Evolutionary conservation across 2,888 invertebrate genomes (phyloP).

Genomic region (Cephus pygmeus): DNA sequence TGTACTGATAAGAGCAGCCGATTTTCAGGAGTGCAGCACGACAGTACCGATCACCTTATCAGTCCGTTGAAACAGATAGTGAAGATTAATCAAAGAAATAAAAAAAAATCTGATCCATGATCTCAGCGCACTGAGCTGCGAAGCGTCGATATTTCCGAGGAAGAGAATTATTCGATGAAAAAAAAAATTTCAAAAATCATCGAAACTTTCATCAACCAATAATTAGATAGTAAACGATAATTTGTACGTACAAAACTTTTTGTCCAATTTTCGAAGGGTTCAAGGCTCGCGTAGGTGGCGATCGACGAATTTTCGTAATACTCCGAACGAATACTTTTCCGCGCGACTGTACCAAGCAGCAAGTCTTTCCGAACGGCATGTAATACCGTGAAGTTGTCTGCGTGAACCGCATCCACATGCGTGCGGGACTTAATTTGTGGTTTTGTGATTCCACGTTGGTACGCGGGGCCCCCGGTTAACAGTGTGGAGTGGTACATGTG

Average conservation of each 20-base stretch:
- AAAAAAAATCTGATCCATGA: no score
- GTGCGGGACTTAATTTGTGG: conserved; percentile 20
- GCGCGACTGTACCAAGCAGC: conserved; percentile 13
- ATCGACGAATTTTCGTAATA: background rate
- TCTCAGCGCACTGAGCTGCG: no score
- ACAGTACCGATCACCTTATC: background rate
- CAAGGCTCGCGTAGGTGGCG: background rate
- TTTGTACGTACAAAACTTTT: background rate
- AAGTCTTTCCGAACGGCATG: conserved; percentile 14
- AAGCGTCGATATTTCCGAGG: no score
- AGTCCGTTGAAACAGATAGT: no score
- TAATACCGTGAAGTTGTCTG: background rate
- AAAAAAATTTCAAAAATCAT: no score
- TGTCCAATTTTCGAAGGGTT: background rate
- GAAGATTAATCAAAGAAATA: no score
- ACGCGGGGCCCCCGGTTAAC: background rate
- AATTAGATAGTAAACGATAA: background rate
- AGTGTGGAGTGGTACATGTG: conserved; percentile 26
- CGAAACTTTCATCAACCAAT: background rate
- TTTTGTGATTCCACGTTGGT: conserved; percentile 17
- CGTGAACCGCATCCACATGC: background rate
- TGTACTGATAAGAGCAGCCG: background rate
- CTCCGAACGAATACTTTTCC: background rate
- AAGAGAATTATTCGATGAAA: no score
- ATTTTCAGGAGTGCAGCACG: background rate